phyloP scores from a whole-genome alignment of 2,797 vertebrate genomes.

The Philypnodon macrostomus region DNA sequence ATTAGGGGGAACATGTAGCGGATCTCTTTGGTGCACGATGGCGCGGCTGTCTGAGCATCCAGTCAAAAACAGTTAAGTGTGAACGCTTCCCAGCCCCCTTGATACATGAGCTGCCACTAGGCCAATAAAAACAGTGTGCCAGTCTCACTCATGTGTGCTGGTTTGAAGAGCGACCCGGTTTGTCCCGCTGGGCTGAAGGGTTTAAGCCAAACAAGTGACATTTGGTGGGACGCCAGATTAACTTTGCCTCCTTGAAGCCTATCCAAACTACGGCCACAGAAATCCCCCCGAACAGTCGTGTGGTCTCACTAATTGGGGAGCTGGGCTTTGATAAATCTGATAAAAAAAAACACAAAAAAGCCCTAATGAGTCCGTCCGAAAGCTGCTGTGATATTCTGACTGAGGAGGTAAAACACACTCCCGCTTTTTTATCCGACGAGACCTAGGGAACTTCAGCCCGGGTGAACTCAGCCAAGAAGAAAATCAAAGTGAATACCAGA shows the following conservation, averaged over 20 bases:
- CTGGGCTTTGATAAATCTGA: conserved; percentile 66
- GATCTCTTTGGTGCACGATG: conserved; percentile 27
- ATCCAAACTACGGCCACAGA: conserved; percentile 48
- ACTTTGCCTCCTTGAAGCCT: conserved; percentile 61
- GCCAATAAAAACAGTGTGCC: conserved; percentile 51
- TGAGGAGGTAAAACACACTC: conserved; percentile 54
- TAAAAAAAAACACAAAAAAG: too few species aligned
- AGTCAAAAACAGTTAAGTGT: conserved; percentile 37
- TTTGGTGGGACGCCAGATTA: conserved; percentile 62
- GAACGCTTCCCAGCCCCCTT: conserved; percentile 3
- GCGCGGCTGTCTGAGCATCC: conserved; percentile 36
- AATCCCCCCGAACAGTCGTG: conserved; percentile 56
- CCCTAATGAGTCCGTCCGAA: conserved; percentile 61
- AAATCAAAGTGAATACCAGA: conserved; percentile 77
- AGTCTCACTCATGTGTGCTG: conserved; percentile 44
- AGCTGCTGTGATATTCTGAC: conserved; percentile 64
- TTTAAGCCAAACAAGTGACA: conserved; percentile 53
- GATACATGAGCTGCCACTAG: conserved; percentile 22
- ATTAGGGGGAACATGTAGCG: conserved; percentile 44
- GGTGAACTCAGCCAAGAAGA: conserved; percentile 56
- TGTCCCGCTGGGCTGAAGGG: conserved; percentile 49
- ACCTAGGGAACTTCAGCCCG: conserved; percentile 58
- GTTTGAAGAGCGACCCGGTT: conserved; percentile 25
- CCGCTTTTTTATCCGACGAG: conserved; percentile 58
- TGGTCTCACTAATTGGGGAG: conserved; percentile 62